These are phyloP conservation scores for Dryobotodes eremita DNA, from an alignment of 2,888 invertebrate species.

Conservation along the genomic window DNA sequence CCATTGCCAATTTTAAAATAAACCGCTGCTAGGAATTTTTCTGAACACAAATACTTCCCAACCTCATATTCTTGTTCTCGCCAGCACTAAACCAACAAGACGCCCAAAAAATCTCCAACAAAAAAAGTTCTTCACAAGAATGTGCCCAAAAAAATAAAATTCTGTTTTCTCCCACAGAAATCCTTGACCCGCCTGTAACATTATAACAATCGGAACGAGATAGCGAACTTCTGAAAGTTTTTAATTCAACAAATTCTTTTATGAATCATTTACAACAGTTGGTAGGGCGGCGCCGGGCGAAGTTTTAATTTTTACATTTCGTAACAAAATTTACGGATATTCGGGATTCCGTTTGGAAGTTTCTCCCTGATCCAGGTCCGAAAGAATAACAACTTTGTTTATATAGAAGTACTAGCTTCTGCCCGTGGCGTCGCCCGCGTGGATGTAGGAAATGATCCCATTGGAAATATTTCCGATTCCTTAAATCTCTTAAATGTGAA, in stretches of 20 bases:
- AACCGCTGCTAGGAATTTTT: not conserved
- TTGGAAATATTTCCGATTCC: too few species aligned
- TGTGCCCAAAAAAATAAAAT: conserved; percentile 43
- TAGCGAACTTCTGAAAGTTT: conserved; percentile 63
- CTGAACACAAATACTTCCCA: conserved; percentile 1
- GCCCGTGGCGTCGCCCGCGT: too few species aligned
- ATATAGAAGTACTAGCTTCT: conserved; percentile 7
- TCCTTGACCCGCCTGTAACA: conserved; percentile 60
- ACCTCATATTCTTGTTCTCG: conserved; percentile 3
- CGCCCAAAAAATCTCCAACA: conserved; percentile 19
- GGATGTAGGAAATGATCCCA: too few species aligned
- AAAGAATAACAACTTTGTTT: conserved; percentile 50
- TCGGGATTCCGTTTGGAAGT: conserved; percentile 54
- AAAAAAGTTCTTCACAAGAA: conserved; percentile 41
- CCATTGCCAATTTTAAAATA: not conserved
- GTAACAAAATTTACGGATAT: conserved; percentile 44
- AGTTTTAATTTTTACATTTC: conserved; percentile 65
- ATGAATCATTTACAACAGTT: conserved; percentile 68
- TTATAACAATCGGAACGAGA: conserved; percentile 64
- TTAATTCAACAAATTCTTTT: conserved; percentile 70
- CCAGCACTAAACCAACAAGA: conserved; percentile 36
- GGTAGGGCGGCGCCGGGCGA: conserved; percentile 31
- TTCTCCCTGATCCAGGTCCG: conserved; percentile 24
- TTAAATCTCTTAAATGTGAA: too few species aligned
- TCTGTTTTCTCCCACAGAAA: conserved; percentile 38